phyloP scores from a whole-genome alignment of 92 coral and sea anemone genomes.

The Parazoanthus swiftii region DNA sequence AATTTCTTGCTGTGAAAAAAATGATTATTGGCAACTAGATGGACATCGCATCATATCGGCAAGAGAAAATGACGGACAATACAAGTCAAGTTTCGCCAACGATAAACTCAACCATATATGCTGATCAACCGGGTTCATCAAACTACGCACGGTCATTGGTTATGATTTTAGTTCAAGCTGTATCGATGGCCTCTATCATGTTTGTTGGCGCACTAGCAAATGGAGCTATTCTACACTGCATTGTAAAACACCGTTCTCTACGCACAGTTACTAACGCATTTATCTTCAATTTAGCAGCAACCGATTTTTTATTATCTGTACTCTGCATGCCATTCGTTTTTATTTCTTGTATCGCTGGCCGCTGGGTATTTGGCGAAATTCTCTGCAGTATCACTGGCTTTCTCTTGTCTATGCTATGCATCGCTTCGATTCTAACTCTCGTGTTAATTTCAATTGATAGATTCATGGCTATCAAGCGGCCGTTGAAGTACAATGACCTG shows the following conservation, averaged over 20 bases:
- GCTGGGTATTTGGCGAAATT: conserved; percentile 74
- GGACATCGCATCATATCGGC: neutral
- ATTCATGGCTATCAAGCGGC: conserved; percentile 79
- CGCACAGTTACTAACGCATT: conserved; percentile 76
- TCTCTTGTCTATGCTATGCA: conserved; percentile 69
- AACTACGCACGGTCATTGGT: conserved; percentile 27
- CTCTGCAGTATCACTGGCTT: conserved; percentile 71
- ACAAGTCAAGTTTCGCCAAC: neutral
- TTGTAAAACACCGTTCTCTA: conserved; percentile 62
- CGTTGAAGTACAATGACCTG: conserved; percentile 68
- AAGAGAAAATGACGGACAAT: conserved; percentile 7
- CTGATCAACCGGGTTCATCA: neutral
- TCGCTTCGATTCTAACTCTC: conserved; percentile 77
- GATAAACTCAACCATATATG: conserved; percentile 6
- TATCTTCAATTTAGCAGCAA: conserved; percentile 78
- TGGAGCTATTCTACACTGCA: conserved; percentile 78
- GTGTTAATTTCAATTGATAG: conserved; percentile 78
- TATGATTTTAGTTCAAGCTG: conserved; percentile 59
- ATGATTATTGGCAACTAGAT: neutral
- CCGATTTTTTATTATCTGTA: conserved; percentile 74
- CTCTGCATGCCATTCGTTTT: conserved; percentile 82
- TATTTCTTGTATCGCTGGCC: conserved; percentile 63
- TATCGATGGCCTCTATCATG: conserved; percentile 57
- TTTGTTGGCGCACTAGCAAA: conserved; percentile 70
- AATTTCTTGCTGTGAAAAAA: neutral